Percentiles rank a stretch among this genome's conserved stretches.
Conservation (phyloP, 37 sponge, comb jelly and placozoan species). For the Hexactinellida sp. region DNA sequence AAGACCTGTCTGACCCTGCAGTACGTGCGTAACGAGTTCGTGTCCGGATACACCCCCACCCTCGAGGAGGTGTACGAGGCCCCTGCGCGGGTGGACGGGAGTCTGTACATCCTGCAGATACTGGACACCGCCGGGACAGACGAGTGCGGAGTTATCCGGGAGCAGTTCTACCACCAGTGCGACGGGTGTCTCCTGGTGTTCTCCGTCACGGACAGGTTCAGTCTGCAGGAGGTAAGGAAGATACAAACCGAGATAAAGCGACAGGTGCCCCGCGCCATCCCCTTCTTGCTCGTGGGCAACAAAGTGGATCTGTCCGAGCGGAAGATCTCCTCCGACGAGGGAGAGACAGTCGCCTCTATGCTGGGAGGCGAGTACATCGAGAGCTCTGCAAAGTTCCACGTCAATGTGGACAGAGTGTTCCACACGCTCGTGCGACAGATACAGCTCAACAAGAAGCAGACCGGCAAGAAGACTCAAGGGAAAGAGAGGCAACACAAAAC, state of each 20-base stretch:
- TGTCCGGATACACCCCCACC: neutral
- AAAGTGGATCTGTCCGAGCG: neutral
- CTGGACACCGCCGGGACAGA: neutral
- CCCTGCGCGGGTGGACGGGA: neutral
- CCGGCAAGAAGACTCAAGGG: neutral
- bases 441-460: neutral
- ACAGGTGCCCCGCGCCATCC: neutral
- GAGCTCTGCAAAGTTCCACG: neutral
- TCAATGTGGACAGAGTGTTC: slow-evolving; percentile 15
- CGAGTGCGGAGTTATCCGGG: neutral
- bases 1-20: slow-evolving; percentile 1
- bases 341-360: slow-evolving; percentile 16
- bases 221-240: neutral
- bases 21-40: slow-evolving; percentile 1
- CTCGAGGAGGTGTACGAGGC: neutral
- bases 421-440: neutral
- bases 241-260: neutral
- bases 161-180: slow-evolving; percentile 8
- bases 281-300: neutral
- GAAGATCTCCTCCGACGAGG: slow-evolving; percentile 16
- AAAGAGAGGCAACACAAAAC: neutral
- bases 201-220: slow-evolving; percentile 6
- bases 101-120: neutral
- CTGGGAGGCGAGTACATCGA: neutral
- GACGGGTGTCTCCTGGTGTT: neutral